A percentile compares a stretch with the other conserved stretches of the same genome.
These are phyloP conservation scores for Molanna angustata DNA, from an alignment of 2,888 invertebrate species.

Conservation along the genomic window DNA sequence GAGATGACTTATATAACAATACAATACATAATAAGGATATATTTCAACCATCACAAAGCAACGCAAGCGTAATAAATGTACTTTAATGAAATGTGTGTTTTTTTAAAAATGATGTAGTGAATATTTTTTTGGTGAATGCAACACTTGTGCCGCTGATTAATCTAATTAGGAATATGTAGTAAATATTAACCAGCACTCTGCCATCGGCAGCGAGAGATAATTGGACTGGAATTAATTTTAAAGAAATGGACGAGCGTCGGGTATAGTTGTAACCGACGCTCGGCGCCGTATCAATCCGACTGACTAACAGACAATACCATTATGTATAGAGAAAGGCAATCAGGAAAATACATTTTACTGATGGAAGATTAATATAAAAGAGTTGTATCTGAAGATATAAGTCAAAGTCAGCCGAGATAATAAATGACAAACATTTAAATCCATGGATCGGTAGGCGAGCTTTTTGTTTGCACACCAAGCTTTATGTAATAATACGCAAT, in stretches of 20 bases:
- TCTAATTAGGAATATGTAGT: too few species aligned
- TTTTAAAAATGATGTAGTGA: too few species aligned
- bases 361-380: conserved; percentile 25
- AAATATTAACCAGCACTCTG: too few species aligned
- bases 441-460: conserved; percentile 30
- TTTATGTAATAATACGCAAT: conserved; percentile 20
- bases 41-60: conserved; percentile 32
- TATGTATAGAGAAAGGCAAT: too few species aligned
- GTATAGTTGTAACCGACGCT: too few species aligned
- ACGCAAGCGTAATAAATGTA: conserved; percentile 28
- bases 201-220: too few species aligned
- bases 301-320: too few species aligned
- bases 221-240: too few species aligned
- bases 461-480: conserved; percentile 32
- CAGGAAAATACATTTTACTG: conserved; percentile 18
- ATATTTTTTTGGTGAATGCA: conserved; percentile 25
- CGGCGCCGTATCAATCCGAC: too few species aligned
- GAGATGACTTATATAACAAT: conserved; percentile 14
- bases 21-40: conserved; percentile 25
- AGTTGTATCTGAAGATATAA: background rate
- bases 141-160: conserved; percentile 29
- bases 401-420: conserved; percentile 27
- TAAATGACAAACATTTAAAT: conserved; percentile 30
- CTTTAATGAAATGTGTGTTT: too few species aligned
- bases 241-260: too few species aligned